Evolutionary conservation across 2,888 invertebrate genomes (phyloP).

Genomic region (Priocnemis perturbator): DNA sequence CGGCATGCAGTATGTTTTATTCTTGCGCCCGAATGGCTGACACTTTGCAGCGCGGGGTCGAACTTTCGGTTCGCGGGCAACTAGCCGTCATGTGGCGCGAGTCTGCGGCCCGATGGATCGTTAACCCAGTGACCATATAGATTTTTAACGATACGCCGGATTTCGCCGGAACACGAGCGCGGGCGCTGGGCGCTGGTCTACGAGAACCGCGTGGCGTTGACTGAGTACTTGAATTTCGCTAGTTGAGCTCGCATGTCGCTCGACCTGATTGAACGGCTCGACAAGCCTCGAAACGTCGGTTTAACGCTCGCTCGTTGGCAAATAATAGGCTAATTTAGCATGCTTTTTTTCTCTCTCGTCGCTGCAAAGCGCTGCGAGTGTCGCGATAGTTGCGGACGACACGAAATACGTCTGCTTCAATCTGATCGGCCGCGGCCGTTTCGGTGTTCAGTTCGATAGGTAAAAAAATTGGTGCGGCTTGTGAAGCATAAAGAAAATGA

Average conservation of each 20-base stretch:
- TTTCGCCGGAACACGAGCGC: not conserved
- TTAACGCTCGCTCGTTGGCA: too few relatives aligned
- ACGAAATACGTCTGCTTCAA: not conserved
- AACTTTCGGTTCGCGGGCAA: not conserved
- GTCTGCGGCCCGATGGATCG: constrained; percentile 10
- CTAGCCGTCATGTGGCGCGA: too few relatives aligned
- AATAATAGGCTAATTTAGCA: too few relatives aligned
- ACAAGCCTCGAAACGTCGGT: too few relatives aligned
- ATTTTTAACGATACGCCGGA: constrained; percentile 13
- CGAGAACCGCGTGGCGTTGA: not conserved
- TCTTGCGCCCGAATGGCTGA: not conserved
- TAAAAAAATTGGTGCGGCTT: not conserved
- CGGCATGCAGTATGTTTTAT: not conserved
- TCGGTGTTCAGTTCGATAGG: constrained; percentile 9
- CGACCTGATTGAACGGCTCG: not conserved
- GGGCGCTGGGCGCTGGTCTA: not conserved
- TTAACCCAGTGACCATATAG: constrained; percentile 4
- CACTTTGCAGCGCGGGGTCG: not conserved
- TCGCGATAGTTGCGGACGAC: not conserved
- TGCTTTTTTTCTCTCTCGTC: not conserved
- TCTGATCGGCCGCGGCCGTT: not conserved
- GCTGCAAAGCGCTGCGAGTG: not conserved
- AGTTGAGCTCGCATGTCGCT: not conserved
- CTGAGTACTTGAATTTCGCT: constrained; percentile 1
- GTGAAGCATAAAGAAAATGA: too few relatives aligned